Evolutionary conservation across 37 sponge, comb jelly and placozoan genomes (phyloP).

Genomic region (Diacarnus erythraeanus): DNA sequence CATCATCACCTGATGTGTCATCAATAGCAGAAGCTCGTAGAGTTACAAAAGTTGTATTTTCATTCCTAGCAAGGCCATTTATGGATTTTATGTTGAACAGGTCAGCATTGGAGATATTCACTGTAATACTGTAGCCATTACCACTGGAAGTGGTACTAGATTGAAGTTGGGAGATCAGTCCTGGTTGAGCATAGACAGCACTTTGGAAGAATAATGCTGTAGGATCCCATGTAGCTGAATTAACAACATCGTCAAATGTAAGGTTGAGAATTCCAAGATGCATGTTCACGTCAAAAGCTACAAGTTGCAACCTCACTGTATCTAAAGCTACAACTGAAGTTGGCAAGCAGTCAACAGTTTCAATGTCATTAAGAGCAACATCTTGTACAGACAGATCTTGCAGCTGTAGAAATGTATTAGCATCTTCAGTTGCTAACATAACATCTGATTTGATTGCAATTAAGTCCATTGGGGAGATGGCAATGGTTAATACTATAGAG

Average conservation of each 20-base stretch:
- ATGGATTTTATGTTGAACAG: constrained; percentile 63
- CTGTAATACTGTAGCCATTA: constrained; percentile 69
- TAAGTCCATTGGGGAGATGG: constrained; percentile 54
- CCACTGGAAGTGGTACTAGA: constrained; percentile 34
- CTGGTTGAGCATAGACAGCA: constrained; percentile 15
- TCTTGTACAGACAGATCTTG: constrained; percentile 44
- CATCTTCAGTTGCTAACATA: constrained; percentile 41
- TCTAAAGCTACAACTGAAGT: constrained; percentile 47
- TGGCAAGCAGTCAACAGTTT: constrained; percentile 40
- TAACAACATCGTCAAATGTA: constrained; percentile 88
- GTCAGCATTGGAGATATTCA: constrained; percentile 75
- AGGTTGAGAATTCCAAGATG: constrained; percentile 73
- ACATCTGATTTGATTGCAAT: constrained; percentile 76
- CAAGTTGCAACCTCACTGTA: constrained; percentile 52
- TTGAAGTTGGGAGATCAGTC: constrained; percentile 49
- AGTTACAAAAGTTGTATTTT: constrained; percentile 66
- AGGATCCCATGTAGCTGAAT: constrained; percentile 71
- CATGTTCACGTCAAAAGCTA: constrained; percentile 81
- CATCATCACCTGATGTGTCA: constrained; percentile 75
- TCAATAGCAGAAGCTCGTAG: constrained; percentile 84
- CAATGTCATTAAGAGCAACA: constrained; percentile 42
- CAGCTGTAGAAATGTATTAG: constrained; percentile 60
- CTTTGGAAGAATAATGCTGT: constrained; percentile 70
- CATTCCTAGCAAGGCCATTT: constrained; percentile 58
- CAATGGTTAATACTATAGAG: constrained; percentile 46